phyloP scores from a whole-genome alignment of 2,797 vertebrate genomes.

The Hippopotamyrus pictus region DNA sequence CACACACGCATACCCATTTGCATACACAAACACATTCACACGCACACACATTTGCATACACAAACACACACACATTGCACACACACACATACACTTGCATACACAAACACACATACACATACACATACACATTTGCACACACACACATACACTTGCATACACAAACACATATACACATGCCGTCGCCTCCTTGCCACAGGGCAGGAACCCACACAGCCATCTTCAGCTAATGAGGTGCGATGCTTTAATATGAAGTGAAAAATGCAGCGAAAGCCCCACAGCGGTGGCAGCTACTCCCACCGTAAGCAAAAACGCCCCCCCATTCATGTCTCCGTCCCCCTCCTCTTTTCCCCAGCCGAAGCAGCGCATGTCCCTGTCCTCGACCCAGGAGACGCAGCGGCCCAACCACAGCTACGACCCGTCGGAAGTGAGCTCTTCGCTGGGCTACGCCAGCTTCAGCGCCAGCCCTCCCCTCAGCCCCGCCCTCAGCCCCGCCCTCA shows the following conservation, averaged over 20 bases:
- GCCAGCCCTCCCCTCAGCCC: slow-evolving; percentile 78
- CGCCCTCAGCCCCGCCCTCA: slow-evolving; percentile 72
- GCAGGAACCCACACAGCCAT: not conserved
- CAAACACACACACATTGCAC: too few relatives aligned
- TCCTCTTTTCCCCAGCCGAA: slow-evolving; percentile 70
- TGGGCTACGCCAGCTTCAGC: slow-evolving; percentile 80
- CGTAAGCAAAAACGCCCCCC: not conserved
- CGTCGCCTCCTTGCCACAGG: not conserved
- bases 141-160: not conserved
- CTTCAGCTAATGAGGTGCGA: not conserved
- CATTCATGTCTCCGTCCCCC: not conserved
- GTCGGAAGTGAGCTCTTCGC: slow-evolving; percentile 84
- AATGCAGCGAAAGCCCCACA: too few relatives aligned
- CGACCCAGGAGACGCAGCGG: slow-evolving; percentile 84
- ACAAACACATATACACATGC: not conserved
- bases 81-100: too few relatives aligned
- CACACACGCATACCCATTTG: not conserved
- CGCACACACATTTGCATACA: too few relatives aligned
- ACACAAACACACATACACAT: not conserved
- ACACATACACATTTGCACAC: too few relatives aligned
- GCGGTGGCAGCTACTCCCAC: not conserved
- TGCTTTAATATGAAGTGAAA: not conserved
- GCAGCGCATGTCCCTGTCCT: slow-evolving; percentile 88
- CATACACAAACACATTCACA: not conserved
- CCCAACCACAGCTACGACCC: slow-evolving; percentile 88